These are phyloP conservation scores for Seriola rivoliana DNA, from an alignment of 2,113 vertebrate genomes.

Conservation along the genomic window DNA sequence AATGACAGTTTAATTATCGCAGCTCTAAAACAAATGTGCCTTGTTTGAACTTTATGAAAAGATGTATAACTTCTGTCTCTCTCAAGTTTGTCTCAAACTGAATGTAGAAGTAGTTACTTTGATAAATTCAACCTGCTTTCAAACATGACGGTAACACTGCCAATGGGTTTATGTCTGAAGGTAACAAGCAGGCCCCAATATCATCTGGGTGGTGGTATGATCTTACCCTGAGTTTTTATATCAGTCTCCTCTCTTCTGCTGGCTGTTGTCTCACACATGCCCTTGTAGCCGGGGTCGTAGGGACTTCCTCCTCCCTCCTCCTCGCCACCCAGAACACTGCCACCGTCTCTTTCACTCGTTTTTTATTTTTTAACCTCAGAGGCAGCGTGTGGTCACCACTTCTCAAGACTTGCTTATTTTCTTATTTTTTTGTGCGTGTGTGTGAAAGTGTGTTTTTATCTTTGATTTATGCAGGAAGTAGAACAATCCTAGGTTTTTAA, in stretches of 20 bases:
- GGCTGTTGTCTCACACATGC: constrained; percentile 84
- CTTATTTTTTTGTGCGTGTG: neutral
- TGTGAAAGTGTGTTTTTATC: constrained; percentile 22
- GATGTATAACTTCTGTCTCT: constrained; percentile 4
- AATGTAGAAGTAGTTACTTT: constrained; percentile 14
- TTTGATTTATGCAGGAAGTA: constrained; percentile 22
- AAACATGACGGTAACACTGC: constrained; percentile 69
- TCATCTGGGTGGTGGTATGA: constrained; percentile 96
- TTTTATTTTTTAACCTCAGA: constrained; percentile 42
- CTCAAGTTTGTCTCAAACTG: constrained; percentile 30
- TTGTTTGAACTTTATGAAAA: neutral
- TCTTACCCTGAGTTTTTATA: constrained; percentile 88
- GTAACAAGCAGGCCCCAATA: constrained; percentile 96
- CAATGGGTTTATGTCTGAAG: constrained; percentile 96
- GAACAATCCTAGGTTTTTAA: neutral
- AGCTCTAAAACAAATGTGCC: neutral
- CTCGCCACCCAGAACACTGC: constrained; percentile 72
- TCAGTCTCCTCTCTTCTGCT: constrained; percentile 89
- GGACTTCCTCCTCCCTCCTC: constrained; percentile 41
- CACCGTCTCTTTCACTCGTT: constrained; percentile 66
- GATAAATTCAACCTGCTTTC: constrained; percentile 5
- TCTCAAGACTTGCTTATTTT: constrained; percentile 56
- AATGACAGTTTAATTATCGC: constrained; percentile 59
- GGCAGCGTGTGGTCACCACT: constrained; percentile 75
- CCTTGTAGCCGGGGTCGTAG: constrained; percentile 50